Percentiles rank a stretch among this genome's conserved stretches.
These are phyloP conservation scores for Morpho helenor DNA, from an alignment of 2,888 invertebrate genomes.

Conservation along the genomic window DNA sequence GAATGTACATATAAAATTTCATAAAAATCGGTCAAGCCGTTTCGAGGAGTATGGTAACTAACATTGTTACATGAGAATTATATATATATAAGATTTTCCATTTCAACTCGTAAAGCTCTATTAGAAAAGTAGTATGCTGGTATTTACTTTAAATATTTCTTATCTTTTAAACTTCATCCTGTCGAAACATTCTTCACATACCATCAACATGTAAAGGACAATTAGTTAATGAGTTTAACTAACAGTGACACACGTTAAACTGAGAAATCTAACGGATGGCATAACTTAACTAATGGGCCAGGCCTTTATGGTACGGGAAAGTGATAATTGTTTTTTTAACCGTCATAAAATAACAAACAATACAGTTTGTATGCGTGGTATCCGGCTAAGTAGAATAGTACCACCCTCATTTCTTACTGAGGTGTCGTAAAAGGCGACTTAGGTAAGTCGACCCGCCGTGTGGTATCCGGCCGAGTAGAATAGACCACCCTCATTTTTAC, in stretches of 20 bases:
- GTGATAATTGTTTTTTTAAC: conserved; percentile 13
- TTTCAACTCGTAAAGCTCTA: background rate
- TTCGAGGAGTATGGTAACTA: too few relatives aligned
- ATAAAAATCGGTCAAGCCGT: too few relatives aligned
- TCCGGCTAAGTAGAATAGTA: too few relatives aligned
- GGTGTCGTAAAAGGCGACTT: too few relatives aligned
- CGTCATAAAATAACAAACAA: too few relatives aligned
- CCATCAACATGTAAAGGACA: conserved; percentile 1
- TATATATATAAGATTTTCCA: background rate
- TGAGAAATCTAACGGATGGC: conserved; percentile 40
- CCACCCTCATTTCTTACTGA: too few relatives aligned
- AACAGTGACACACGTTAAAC: conserved; percentile 40
- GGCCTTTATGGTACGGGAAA: conserved; percentile 30
- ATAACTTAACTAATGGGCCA: conserved; percentile 33
- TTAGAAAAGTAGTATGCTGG: background rate
- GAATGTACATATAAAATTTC: too few relatives aligned
- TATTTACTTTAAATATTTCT: background rate
- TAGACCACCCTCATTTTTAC: too few relatives aligned
- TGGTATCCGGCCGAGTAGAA: too few relatives aligned
- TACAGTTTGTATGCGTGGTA: too few relatives aligned
- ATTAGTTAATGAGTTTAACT: conserved; percentile 42
- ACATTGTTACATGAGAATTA: background rate
- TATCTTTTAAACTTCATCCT: background rate
- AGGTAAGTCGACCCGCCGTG: too few relatives aligned
- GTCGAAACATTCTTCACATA: background rate